Base-by-base conservation (phyloP, 2,888 invertebrate genomes). In the Hoplodrina ambigua region DNA sequence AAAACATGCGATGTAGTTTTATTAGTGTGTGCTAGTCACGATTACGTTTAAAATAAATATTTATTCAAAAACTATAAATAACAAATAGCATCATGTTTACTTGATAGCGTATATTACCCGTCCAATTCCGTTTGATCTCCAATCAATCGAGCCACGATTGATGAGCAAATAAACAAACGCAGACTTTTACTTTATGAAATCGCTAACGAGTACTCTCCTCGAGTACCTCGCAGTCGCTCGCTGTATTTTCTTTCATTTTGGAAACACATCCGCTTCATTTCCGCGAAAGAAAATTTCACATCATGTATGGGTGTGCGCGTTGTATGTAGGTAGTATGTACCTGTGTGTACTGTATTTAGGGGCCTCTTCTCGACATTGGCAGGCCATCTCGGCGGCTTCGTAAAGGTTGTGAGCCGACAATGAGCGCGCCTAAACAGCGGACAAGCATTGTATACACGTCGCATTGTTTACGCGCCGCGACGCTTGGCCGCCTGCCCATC, bases 401-500 rank as follows among this genome's bases (percentile, higher is more conserved):
- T 58, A 71, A 64, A 80, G 46, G 69, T 75, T 54, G 66, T 25
- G 33, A 19, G 55, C 49, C 55, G 57, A 73, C 72, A 80, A 67
- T 71, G 46, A 53, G 72, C 66, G 62, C 65, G 63, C 58, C 69
- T 77, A 80, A 80, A 79, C 72, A 83, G 54, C 66, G 67, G 59
- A 69, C 50, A 53, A 52, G 56, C 56, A 62, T 70, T 83, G 71
- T 81, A 67, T 71, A 74, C 68, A 65, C 56, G 52, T 41, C 69
- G 80, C 80, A 83, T 87, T 88, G 88, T 89, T 89, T 90, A 89
- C 86, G 82, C 74, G 80, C 64, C 64, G 74, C 69, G 75, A 57
- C 74, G 69, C 78, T 86, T 90, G 90, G 90, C 89, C 33, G 75
- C n/a, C 57, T 86, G 89, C 90, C 90, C 85, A 75, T 66, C 76